Evolutionary conservation across 1,140 invertebrate genomes (phyloP), one percentile per base, ranked within the genome.

Genomic region (Drosophila miranda): DNA sequence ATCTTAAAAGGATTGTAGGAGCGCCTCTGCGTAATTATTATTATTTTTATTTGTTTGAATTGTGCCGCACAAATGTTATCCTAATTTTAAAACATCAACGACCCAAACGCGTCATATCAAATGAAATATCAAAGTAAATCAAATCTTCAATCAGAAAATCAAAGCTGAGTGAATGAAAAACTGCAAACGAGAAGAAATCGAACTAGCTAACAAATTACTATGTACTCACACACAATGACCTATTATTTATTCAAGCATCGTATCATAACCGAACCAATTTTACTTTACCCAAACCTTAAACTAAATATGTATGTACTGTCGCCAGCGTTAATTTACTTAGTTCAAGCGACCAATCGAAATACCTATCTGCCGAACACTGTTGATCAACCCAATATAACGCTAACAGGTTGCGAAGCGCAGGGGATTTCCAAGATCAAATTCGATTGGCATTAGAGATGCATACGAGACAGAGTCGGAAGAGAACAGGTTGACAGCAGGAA

Each of bases 11-110:
- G n/a, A 82, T 70, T 78, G 72, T 70, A 54, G 51, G 76, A 78
- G 56, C 76, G 66, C 75, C 64, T 51, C 72, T 58, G 57, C 61
- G 69, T 61, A 56, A 73, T 63, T 46, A 72, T 76, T 76, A 61
- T 73, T 76, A 75, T 78, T 77, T 77, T 56, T 62, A 62, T 60
- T 69, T 60, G 61, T 72, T 78, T 69, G 59, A 78, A 75, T 62
- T 76, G 44, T 73, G 61, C 67, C 69, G 30, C 58, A 60, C 70
- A 75, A 84, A 75, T 87, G 81, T 86, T 86, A 86, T 82, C 74
- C 64, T 86, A 86, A 81, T 86, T 87, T 86, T 87, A 86, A 86
- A 78, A 58, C 53, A 80, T 63, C 38, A 60, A 54, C 57, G 48
- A 70, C 44, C 51, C 66, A 44, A 34, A 11, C 9, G 30, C 30